Evolutionary conservation across 2,888 invertebrate species (phyloP), one percentile per base, ranked within the genome.

Genomic region (Folsomia manolachei): DNA sequence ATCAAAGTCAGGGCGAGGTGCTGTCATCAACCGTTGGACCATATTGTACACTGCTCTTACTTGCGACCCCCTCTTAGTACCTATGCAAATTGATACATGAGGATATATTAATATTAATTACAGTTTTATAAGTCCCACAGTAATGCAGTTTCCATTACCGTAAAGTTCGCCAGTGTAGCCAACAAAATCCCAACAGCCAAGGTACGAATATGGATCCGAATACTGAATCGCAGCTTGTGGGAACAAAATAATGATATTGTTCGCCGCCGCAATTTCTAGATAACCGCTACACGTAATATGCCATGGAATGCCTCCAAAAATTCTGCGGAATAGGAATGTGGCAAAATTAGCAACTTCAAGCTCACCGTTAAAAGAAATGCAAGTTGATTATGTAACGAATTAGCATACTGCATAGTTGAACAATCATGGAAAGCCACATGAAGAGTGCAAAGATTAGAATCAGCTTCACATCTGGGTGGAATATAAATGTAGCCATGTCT

Each of bases 141-240:
- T 52, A 39, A 39, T 18, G 9, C 21, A 19, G 23, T 63, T 23
- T 61, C n/a, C 9, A 19, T 21, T 73, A 76, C 76, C 76, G 56
- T 76, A 76, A 11, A 76, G 51, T 9, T 71, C 70, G 52, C 79
- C 79, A 24, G 79, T 78, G 64, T 79, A 79, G n/a, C 79, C 79
- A 11, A 78, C 79, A 67, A 79, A 78, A 60, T 79, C 79, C 79
- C 79, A 79, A 62, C 79, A 79, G 61, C 79, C 79, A 11, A 76
- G 70, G 63, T 78, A 72, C 4, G 76, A 75, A 71, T 78, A 79
- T 2, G 79, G 79, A 66, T 79, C 79, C 7, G 76, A 74, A 21
- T 73, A 65, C 23, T 74, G 74, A 64, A 76, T 76, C 1, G 76
- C 74, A 51, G 76, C 76, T 74, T 76, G 76, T n/a, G 76, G 76